A percentile compares a stretch with the other conserved stretches of the same genome.
phyloP scores from a whole-genome alignment of 2,888 invertebrate genomes.

The Molorchus minor region DNA sequence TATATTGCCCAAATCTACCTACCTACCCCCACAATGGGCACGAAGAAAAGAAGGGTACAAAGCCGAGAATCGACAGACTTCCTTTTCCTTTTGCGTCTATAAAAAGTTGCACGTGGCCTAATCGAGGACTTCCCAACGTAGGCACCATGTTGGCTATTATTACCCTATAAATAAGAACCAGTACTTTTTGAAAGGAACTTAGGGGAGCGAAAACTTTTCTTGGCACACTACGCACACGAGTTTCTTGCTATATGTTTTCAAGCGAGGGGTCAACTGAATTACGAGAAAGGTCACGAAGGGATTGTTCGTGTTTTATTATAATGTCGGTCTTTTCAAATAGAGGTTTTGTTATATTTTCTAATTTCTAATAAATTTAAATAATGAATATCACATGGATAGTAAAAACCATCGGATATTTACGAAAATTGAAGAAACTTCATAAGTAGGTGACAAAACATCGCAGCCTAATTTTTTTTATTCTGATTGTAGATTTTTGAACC shows the following conservation, averaged over 20 bases:
- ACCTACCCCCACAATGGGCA: conserved; percentile 15
- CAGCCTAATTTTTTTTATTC: no score
- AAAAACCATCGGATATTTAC: no score
- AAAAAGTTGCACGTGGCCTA: conserved; percentile 22
- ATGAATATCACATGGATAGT: no score
- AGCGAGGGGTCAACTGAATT: conserved; percentile 19
- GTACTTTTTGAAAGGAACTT: conserved; percentile 8
- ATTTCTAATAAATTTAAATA: no score
- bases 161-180: conserved; percentile 21
- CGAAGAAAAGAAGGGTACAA: conserved; percentile 20
- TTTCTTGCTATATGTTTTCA: neutral
- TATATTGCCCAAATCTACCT: conserved; percentile 20
- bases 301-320: neutral
- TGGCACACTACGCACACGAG: conserved; percentile 17
- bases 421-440: no score
- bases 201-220: conserved; percentile 1
- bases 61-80: conserved; percentile 14
- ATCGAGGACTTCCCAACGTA: conserved; percentile 13
- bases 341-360: neutral
- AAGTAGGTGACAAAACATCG: no score
- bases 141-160: conserved; percentile 23
- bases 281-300: neutral
- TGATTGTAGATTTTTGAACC: no score
- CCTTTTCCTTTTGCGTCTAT: conserved; percentile 18
- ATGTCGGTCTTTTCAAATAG: neutral